Evolutionary conservation across 2,888 invertebrate genomes (phyloP), one percentile per base, ranked within the genome.

Genomic region (Muschampia plurimacula): DNA sequence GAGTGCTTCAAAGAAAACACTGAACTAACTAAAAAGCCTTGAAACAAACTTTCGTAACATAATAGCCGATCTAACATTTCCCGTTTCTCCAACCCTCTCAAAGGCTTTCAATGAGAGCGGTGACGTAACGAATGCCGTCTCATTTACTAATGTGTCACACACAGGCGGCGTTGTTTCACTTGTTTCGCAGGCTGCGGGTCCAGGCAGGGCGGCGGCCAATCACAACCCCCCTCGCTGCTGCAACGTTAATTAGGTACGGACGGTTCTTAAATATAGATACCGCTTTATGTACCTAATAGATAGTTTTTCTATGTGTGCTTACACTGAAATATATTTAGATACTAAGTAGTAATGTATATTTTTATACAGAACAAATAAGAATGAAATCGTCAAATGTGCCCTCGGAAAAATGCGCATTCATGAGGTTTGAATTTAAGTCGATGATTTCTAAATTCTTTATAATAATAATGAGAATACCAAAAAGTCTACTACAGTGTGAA

Each of bases 101-200:
- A 55, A 69, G 69, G 69, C 69, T 70, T 70, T 59, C 84, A 83
- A 87, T 84, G 87, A 84, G 86, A 82, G 89, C 90, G 89, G 89
- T 88, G 90, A 90, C 85, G 89, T 94, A 94, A 94, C 93, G 93
- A 94, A 94, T 95, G 94, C 91, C 85, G 89, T 90, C 94, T 95
- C 94, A 94, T 95, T 93, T 94, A 94, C 94, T 95, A 94, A 95
- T 95, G 93, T 95, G 94, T 94, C 95, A 93, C 93, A 94, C 90
- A 91, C 95, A 94, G 90, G 89, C 93, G 91, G 89, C 86, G 93
- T 92, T 93, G 92, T 93, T 93, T 92, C 91, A 86, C 93, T 92
- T 93, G 92, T 93, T 93, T 92, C 91, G 86, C 86, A 82, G 82
- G 82, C 80, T 76, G 77, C 74, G 76, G 55, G 9, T 10, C 15